Percentiles rank a stretch among this genome's conserved stretches.
These are phyloP conservation scores for Hemistola chrysoprasaria DNA, from an alignment of 2,888 invertebrate genomes.

Conservation along the genomic window DNA sequence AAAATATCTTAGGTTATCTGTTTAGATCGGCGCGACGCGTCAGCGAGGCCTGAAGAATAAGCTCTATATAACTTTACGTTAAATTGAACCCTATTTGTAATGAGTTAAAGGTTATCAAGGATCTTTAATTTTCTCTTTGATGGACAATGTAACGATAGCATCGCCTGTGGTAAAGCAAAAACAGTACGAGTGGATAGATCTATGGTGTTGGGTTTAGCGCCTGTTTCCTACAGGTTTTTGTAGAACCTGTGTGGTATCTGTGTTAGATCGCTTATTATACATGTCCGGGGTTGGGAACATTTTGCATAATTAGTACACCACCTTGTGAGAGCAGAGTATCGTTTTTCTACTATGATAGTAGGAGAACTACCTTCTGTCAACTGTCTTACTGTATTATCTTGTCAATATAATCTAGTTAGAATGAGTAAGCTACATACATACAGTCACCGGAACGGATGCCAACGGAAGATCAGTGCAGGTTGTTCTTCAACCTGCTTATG, in stretches of 20 bases:
- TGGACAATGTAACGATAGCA: constrained; percentile 52
- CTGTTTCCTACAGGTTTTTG: constrained; percentile 28
- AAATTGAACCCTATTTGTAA: constrained; percentile 15
- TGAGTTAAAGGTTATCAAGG: background rate
- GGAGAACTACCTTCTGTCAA: too few species aligned
- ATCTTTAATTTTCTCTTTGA: constrained; percentile 24
- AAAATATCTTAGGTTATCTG: constrained; percentile 62
- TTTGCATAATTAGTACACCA: background rate
- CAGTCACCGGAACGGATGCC: too few species aligned
- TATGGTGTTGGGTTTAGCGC: constrained; percentile 27
- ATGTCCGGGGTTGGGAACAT: background rate
- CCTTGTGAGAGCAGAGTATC: too few species aligned
- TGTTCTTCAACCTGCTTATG: too few species aligned
- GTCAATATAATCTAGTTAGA: too few species aligned
- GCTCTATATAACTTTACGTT: constrained; percentile 10
- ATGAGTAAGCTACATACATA: too few species aligned
- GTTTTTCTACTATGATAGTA: too few species aligned
- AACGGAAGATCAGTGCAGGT: too few species aligned
- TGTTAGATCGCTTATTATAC: constrained; percentile 17
- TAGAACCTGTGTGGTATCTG: constrained; percentile 16
- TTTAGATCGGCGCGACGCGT: constrained; percentile 54
- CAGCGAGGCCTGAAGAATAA: constrained; percentile 29
- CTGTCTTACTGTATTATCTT: too few species aligned
- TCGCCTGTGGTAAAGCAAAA: constrained; percentile 46
- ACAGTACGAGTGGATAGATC: constrained; percentile 42